Percentiles rank a stretch among this genome's conserved stretches.
phyloP scores from a whole-genome alignment of 2,797 vertebrate genomes.

The Cottoperca gobio region DNA sequence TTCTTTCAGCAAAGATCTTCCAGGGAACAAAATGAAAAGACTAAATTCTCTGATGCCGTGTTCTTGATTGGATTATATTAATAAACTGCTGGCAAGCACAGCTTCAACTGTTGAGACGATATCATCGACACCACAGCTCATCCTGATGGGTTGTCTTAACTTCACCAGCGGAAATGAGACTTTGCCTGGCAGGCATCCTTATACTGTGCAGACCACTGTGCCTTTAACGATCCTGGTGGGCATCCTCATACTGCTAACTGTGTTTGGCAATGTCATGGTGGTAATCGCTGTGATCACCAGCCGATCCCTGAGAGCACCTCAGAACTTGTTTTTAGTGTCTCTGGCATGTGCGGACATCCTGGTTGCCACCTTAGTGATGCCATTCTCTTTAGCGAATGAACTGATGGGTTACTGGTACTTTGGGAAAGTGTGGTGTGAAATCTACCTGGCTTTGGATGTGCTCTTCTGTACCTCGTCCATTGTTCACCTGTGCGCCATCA shows the following conservation, averaged over 20 bases:
- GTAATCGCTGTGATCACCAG: slow-evolving; percentile 95
- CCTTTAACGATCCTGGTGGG: slow-evolving; percentile 89
- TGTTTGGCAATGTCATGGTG: slow-evolving; percentile 95
- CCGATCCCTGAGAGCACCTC: slow-evolving; percentile 92
- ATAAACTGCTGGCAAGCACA: slow-evolving; percentile 34
- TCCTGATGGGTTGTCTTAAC: slow-evolving; percentile 86
- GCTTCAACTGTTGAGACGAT: slow-evolving; percentile 57
- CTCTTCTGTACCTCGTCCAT: slow-evolving; percentile 98
- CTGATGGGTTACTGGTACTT: slow-evolving; percentile 98
- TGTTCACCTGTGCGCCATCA: slow-evolving; percentile 95
- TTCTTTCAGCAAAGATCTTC: slow-evolving; percentile 25
- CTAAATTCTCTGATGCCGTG: slow-evolving; percentile 26
- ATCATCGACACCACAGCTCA: slow-evolving; percentile 53
- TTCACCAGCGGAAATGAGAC: slow-evolving; percentile 83
- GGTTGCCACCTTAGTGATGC: slow-evolving; percentile 96
- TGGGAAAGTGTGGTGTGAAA: slow-evolving; percentile 95
- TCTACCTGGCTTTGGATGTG: slow-evolving; percentile 96
- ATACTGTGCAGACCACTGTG: slow-evolving; percentile 85
- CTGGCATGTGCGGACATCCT: slow-evolving; percentile 96
- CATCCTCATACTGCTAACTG: slow-evolving; percentile 92
- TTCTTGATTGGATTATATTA: slow-evolving; percentile 55
- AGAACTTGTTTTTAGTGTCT: slow-evolving; percentile 97
- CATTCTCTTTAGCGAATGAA: slow-evolving; percentile 96
- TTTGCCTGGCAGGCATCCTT: slow-evolving; percentile 76
- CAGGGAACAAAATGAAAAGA: slow-evolving; percentile 45